Conservation (phyloP, 2,888 invertebrate genomes). For the Chrysolina americana region DNA sequence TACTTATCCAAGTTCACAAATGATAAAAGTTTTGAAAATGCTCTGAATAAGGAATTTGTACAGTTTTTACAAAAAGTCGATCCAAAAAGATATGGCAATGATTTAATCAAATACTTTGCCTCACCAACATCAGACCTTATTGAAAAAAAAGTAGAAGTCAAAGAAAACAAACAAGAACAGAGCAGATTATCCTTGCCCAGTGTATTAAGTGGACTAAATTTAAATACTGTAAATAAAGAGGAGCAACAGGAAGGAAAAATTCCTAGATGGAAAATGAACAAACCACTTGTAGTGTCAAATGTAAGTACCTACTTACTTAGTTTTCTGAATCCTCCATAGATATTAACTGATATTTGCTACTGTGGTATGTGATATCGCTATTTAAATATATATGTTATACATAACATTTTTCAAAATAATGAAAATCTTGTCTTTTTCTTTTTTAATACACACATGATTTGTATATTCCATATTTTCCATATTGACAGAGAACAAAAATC, state of each 20-base stretch:
- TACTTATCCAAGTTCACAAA: constrained; percentile 69
- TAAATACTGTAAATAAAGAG: constrained; percentile 63
- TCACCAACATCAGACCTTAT: constrained; percentile 42
- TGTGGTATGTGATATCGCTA: too few relatives aligned
- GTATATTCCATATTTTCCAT: too few relatives aligned
- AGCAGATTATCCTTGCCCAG: constrained; percentile 61
- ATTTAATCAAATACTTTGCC: constrained; percentile 61
- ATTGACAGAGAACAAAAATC: too few relatives aligned
- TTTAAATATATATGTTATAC: too few relatives aligned
- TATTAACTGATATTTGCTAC: too few relatives aligned
- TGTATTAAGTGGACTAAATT: constrained; percentile 67
- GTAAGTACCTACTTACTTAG: constrained; percentile 35
- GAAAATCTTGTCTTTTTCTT: too few relatives aligned
- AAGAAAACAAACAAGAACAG: constrained; percentile 42
- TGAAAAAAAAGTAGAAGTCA: constrained; percentile 28
- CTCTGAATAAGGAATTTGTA: constrained; percentile 71
- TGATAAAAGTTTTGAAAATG: constrained; percentile 68
- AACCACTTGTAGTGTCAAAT: constrained; percentile 48
- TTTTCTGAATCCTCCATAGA: too few relatives aligned
- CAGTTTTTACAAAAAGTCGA: constrained; percentile 71
- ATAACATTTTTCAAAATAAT: too few relatives aligned
- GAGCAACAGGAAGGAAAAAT: constrained; percentile 58
- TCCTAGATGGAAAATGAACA: constrained; percentile 71
- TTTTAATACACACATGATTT: too few relatives aligned
- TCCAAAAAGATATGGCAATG: constrained; percentile 64